Base-by-base conservation (phyloP, 2,113 vertebrate species). In the Meriones unguiculatus region DNA sequence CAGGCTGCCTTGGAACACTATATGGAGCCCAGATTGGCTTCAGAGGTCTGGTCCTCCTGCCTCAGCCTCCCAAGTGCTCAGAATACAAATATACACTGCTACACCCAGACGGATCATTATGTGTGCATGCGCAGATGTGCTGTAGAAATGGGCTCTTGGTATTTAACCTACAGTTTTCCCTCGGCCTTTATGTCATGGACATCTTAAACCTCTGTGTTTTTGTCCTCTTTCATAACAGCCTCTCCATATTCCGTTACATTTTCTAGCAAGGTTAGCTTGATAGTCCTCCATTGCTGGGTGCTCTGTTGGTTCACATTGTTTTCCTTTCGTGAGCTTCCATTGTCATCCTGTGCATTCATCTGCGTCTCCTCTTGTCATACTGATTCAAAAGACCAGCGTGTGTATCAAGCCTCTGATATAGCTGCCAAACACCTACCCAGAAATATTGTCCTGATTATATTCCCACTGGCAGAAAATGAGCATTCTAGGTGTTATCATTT, bases 381-480 rank as follows among this genome's bases (percentile, higher is more conserved):
- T 93, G 54, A 91, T 86, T 96, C 82, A 96, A 52, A 93, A 67
- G 54, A 28, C 57, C 38, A 22, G 38, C 24, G 6, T 91, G n/a
- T 90, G 90, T 82, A 62, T 67, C 59, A 91, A 87, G 50, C 67
- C 95, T 96, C 91, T 78, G 54, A 57, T 69, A 17, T 1, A 28
- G 69, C 94, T 96, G 88, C 80, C 94, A 97, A 94, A 80, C 85
- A 81, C 84, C 89, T 97, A 50, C 94, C 77, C 76, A 82, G 54
- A 94, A 95, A 85, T 87, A 67, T 32, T 86, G n/a, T 81, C 59
- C 72, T 89, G 30, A 94, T 87, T 96, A 35, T 85, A 65, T 86
- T 87, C 88, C 85, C 32, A 78, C 46, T 76, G 81, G 59, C 14
- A 81, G 38, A 46, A 41, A 80, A 38, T 35, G 59, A 95, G 5